Evolutionary conservation across 2,797 vertebrate genomes (phyloP).

Genomic region (Pygocentrus nattereri): DNA sequence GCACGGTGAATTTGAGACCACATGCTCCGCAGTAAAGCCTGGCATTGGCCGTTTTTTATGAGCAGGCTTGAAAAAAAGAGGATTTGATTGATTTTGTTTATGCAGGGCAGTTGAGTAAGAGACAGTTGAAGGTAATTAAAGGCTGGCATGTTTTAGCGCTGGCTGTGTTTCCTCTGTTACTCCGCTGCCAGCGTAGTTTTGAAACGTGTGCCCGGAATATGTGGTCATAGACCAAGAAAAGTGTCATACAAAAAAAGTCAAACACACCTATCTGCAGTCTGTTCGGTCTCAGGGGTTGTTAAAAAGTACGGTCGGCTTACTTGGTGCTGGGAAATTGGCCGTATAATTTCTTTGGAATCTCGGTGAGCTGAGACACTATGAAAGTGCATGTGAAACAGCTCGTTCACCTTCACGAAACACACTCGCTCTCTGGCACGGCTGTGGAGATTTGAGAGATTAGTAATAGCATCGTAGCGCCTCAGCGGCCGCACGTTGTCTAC

Average conservation of each 20-base stretch:
- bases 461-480: conserved; percentile 40
- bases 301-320: conserved; percentile 33
- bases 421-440: conserved; percentile 29
- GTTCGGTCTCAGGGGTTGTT: conserved; percentile 33
- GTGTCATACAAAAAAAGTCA: not conserved
- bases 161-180: conserved; percentile 26
- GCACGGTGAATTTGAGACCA: conserved; percentile 27
- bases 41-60: not conserved
- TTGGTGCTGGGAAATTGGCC: conserved; percentile 23
- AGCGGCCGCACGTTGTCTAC: conserved; percentile 23
- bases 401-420: not conserved
- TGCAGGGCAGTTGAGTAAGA: conserved; percentile 3
- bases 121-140: conserved; percentile 6
- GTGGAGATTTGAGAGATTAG: conserved; percentile 43
- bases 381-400: conserved; percentile 34
- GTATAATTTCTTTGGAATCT: conserved; percentile 50
- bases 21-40: not conserved
- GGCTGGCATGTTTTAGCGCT: conserved; percentile 28
- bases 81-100: conserved; percentile 39
- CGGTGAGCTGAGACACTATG: conserved; percentile 23
- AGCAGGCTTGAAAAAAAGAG: not conserved
- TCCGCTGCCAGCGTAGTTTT: conserved; percentile 11
- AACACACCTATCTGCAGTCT: conserved; percentile 32
- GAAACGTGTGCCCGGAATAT: conserved; percentile 41
- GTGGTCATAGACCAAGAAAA: conserved; percentile 43